Conservation (phyloP, 2,797 vertebrate species). For the Anguilla pacifica region DNA sequence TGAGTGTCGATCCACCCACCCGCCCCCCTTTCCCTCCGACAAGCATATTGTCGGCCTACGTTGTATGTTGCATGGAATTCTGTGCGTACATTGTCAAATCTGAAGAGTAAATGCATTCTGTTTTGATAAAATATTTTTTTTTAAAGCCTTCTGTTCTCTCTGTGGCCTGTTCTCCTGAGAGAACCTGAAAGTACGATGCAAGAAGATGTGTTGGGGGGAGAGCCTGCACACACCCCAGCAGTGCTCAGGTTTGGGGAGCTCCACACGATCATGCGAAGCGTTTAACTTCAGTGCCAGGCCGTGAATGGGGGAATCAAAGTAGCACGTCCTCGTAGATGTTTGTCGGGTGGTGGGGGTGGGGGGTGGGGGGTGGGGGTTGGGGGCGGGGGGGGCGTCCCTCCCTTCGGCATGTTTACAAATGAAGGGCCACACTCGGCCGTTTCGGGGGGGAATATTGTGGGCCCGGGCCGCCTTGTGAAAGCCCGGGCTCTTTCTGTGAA, state of each 20-base stretch:
- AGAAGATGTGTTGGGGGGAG: background rate
- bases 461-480: constrained; percentile 69
- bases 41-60: background rate
- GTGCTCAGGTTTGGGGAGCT: constrained; percentile 51
- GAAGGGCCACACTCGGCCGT: constrained; percentile 72
- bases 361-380: no score
- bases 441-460: constrained; percentile 58
- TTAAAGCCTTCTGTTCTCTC: background rate
- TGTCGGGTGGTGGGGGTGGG: constrained; percentile 49
- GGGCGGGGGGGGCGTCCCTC: constrained; percentile 57
- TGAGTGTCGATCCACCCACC: background rate
- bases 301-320: constrained; percentile 62
- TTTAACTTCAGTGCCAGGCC: constrained; percentile 66
- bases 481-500: constrained; percentile 79
- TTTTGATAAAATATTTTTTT: background rate
- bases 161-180: background rate
- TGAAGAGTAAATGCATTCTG: background rate
- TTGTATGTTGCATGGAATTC: background rate
- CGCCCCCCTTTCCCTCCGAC: background rate
- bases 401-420: constrained; percentile 72
- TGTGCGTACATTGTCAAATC: background rate
- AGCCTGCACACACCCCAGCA: constrained; percentile 51
- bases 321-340: constrained; percentile 73
- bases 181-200: constrained; percentile 19
- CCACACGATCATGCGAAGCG: constrained; percentile 63